Evolutionary conservation across 2,797 vertebrate species (phyloP).

Genomic region (Sebastes taczanowskii): DNA sequence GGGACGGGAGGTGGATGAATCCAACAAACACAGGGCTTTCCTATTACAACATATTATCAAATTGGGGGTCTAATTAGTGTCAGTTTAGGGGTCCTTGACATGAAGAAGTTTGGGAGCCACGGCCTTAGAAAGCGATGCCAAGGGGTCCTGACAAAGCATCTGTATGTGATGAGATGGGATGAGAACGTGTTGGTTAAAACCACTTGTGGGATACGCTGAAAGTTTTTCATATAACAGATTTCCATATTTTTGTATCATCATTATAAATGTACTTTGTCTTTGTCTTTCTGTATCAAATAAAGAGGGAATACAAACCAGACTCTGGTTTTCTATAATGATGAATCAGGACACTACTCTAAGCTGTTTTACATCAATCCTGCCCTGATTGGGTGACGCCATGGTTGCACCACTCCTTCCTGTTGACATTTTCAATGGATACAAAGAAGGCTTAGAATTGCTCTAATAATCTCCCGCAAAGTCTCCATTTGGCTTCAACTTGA

Average conservation of each 20-base stretch:
- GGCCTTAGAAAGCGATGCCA: too few relatives aligned
- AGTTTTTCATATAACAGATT: conserved; percentile 22
- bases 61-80: too few relatives aligned
- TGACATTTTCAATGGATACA: not conserved
- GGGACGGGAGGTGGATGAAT: too few relatives aligned
- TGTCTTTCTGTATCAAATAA: conserved; percentile 55
- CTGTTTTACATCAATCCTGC: not conserved
- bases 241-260: conserved; percentile 52
- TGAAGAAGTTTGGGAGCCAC: too few relatives aligned
- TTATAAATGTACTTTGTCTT: conserved; percentile 5
- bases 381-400: not conserved
- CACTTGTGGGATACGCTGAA: conserved; percentile 13
- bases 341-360: not conserved
- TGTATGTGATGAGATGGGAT: too few relatives aligned
- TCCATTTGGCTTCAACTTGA: not conserved
- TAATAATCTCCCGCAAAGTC: not conserved
- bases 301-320: conserved; percentile 6
- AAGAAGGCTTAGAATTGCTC: not conserved
- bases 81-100: too few relatives aligned
- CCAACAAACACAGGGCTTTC: too few relatives aligned
- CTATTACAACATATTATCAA: too few relatives aligned
- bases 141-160: too few relatives aligned
- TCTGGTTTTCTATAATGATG: not conserved
- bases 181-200: not conserved
- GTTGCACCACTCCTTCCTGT: not conserved